These are phyloP conservation scores for Dynastes maya DNA, from an alignment of 2,888 invertebrate species.

Conservation along the genomic window DNA sequence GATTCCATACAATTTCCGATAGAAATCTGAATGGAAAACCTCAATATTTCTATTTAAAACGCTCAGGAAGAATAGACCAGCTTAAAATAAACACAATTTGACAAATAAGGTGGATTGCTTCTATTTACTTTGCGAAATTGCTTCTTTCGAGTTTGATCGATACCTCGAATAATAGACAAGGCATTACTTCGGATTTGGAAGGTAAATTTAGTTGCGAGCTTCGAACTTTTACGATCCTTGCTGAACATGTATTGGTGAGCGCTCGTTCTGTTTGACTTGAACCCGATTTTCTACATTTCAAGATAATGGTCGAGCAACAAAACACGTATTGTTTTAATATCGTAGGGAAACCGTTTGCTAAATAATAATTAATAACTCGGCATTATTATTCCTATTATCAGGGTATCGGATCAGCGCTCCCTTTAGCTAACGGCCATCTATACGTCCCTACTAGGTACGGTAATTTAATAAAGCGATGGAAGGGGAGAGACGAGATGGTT, in stretches of 20 bases:
- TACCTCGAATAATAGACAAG: conserved; percentile 7
- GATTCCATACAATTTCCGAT: no score
- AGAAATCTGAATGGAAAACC: no score
- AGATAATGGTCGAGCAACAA: background rate
- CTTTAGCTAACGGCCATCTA: background rate
- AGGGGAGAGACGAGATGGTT: background rate
- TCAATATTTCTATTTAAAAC: no score
- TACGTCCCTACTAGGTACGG: background rate
- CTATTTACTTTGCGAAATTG: conserved; percentile 1
- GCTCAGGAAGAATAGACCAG: no score
- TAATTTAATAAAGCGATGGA: conserved; percentile 32
- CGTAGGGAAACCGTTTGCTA: conserved; percentile 25
- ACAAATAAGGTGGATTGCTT: no score
- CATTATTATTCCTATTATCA: conserved; percentile 6
- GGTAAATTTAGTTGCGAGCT: background rate
- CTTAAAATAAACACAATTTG: no score
- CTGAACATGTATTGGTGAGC: no score
- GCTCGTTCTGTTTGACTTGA: background rate
- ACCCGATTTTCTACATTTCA: background rate
- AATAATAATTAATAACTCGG: conserved; percentile 34
- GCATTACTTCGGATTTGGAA: background rate
- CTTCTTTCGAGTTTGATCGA: conserved; percentile 12
- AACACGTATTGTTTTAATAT: conserved; percentile 24
- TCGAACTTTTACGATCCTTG: background rate
- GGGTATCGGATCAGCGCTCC: conserved; percentile 4